A percentile compares a stretch with the other conserved stretches of the same genome.
Conservation (phyloP, 2,888 invertebrate species). For the Yponomeuta malinellus region DNA sequence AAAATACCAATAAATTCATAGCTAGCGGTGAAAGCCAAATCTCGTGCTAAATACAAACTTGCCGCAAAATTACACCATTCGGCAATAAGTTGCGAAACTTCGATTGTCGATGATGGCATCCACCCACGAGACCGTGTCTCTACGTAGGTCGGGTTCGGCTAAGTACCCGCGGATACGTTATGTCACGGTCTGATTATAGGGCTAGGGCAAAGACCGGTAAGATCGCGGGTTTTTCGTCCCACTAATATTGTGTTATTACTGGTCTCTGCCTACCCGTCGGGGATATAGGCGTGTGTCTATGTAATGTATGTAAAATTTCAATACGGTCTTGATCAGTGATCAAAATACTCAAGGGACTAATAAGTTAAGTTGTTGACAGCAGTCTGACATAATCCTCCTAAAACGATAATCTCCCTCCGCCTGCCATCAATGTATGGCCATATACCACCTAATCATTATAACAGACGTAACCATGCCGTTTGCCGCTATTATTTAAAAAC, state of each 20-base stretch:
- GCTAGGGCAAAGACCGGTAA: conserved; percentile 11
- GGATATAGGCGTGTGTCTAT: too few species aligned
- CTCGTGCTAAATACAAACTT: neutral
- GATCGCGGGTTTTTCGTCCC: conserved; percentile 27
- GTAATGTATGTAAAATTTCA: too few species aligned
- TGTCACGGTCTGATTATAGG: conserved; percentile 16
- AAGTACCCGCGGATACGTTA: neutral
- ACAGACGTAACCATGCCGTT: neutral
- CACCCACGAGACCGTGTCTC: neutral
- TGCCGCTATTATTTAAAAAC: neutral
- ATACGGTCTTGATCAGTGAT: neutral
- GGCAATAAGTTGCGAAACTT: conserved; percentile 4
- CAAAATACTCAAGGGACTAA: neutral
- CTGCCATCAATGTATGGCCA: neutral
- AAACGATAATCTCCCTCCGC: neutral
- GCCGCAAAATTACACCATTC: neutral
- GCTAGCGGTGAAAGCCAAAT: conserved; percentile 3
- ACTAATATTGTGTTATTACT: conserved; percentile 32
- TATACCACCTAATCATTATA: neutral
- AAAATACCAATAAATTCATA: conserved; percentile 2
- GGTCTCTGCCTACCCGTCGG: conserved; percentile 19
- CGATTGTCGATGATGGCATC: neutral
- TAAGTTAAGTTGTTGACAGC: neutral
- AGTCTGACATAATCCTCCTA: neutral
- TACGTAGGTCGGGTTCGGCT: neutral